phyloP scores from a whole-genome alignment of 1,140 invertebrate species.

The Plectrocnemia conspersa region DNA sequence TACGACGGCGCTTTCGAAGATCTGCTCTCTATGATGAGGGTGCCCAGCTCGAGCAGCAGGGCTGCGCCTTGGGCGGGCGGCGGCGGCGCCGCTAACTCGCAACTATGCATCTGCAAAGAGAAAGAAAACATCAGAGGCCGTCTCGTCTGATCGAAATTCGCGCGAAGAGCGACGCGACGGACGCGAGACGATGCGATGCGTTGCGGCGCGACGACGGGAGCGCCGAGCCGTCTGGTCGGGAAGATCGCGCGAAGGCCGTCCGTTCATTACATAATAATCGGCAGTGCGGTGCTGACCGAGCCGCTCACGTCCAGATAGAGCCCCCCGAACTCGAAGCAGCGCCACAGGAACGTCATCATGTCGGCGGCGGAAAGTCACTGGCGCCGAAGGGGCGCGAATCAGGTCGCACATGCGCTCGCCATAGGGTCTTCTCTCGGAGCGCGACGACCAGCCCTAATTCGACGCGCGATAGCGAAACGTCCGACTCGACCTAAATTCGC shows the following conservation, averaged over 20 bases:
- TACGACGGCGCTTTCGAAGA: conserved; percentile 16
- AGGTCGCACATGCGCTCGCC: conserved; percentile 8
- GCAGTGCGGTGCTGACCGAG: neutral
- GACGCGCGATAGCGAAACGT: neutral
- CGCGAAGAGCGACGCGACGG: neutral
- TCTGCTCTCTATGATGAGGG: conserved; percentile 45
- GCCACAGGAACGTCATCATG: too few species aligned
- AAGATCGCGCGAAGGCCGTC: neutral
- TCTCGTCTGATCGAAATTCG: too few species aligned
- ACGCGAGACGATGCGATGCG: neutral
- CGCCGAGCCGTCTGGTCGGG: neutral
- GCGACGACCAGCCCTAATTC: neutral
- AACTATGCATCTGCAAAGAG: conserved; percentile 47
- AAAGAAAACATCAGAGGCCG: too few species aligned
- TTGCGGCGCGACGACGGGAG: neutral
- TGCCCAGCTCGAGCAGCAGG: conserved; percentile 45
- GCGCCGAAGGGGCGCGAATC: neutral
- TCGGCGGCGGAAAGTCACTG: neutral
- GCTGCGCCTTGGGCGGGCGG: conserved; percentile 40
- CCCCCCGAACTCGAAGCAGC: neutral
- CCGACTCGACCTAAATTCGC: neutral
- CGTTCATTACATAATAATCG: too few species aligned
- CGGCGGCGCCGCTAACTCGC: conserved; percentile 38
- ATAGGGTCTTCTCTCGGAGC: neutral
- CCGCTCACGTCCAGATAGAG: neutral